Percentiles rank a stretch among this genome's conserved stretches.
phyloP scores from a whole-genome alignment of 2,113 vertebrate species.

The Tringa solitaria region DNA sequence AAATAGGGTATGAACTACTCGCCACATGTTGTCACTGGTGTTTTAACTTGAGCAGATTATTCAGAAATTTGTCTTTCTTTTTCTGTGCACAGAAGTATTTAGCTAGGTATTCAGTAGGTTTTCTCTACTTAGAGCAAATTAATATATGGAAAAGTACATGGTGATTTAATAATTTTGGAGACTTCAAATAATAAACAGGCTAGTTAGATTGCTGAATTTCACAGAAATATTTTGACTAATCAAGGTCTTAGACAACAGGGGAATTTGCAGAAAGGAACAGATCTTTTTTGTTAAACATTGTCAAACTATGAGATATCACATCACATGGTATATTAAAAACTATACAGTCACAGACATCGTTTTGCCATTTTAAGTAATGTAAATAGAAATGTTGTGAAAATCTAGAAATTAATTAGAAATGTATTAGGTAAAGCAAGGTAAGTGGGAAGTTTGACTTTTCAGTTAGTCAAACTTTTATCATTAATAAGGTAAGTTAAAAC shows the following conservation, averaged over 20 bases:
- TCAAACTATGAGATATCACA: background rate
- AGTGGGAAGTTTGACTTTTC: background rate
- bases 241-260: background rate
- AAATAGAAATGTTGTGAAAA: background rate
- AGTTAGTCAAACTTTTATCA: slow-evolving; percentile 4
- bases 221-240: background rate
- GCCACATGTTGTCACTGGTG: fast-evolving
- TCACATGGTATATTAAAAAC: background rate
- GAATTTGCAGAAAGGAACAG: slow-evolving; percentile 1
- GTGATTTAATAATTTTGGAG: background rate
- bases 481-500: background rate
- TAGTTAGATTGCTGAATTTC: background rate
- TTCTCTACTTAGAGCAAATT: background rate
- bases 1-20: background rate
- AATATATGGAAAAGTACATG: background rate
- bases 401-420: slow-evolving; percentile 15
- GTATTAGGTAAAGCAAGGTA: background rate
- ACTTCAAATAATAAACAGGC: background rate
- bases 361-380: background rate
- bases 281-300: background rate
- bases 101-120: background rate
- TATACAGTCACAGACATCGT: background rate
- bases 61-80: background rate
- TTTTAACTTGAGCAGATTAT: background rate
- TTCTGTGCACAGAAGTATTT: background rate